phyloP scores from a whole-genome alignment of 2,797 vertebrate genomes.

The Acrossocheilus wenchowensis region DNA sequence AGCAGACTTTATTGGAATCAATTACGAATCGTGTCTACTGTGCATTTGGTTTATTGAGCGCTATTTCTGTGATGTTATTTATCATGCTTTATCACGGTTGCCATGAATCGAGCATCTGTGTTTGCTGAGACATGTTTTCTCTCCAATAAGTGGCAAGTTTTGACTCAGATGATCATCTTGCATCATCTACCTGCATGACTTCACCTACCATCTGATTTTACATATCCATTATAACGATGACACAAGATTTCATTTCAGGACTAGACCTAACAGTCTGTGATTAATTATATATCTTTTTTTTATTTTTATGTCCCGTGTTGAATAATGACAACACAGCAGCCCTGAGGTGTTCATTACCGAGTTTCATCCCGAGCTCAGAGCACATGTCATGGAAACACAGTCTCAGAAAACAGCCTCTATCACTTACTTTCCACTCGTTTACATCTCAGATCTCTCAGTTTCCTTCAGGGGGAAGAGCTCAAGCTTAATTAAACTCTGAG shows the following conservation, averaged over 20 bases:
- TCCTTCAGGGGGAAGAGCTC: background rate
- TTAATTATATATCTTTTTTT: background rate
- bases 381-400: constrained; percentile 24
- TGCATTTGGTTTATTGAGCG: background rate
- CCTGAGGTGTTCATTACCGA: constrained; percentile 12
- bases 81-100: background rate
- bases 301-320: background rate
- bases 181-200: background rate
- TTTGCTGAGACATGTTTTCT: background rate
- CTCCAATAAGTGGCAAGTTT: background rate
- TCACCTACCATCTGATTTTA: background rate
- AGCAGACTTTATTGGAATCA: background rate
- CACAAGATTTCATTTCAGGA: no score
- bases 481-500: constrained; percentile 5
- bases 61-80: background rate
- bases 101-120: background rate
- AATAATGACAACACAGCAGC: background rate
- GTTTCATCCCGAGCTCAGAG: background rate
- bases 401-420: background rate
- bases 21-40: background rate
- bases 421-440: background rate
- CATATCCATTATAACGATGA: no score
- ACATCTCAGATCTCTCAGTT: background rate
- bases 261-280: background rate
- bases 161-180: background rate